Evolutionary conservation across 2,113 vertebrate genomes (phyloP).

Genomic region (Cinclus cinclus): DNA sequence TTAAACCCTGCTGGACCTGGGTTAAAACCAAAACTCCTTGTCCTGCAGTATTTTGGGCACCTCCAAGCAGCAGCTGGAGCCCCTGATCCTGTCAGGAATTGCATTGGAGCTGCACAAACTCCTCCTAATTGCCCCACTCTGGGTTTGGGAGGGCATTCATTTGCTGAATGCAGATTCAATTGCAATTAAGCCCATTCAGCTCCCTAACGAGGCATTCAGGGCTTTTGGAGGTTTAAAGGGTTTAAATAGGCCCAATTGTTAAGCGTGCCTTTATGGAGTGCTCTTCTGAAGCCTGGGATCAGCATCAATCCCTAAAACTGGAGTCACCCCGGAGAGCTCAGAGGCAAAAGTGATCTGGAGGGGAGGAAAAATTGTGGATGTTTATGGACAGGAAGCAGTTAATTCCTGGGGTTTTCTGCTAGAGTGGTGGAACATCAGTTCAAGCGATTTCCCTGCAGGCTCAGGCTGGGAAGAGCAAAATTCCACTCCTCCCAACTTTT

Average conservation of each 20-base stretch:
- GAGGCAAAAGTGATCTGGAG: background rate
- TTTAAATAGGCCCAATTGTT: background rate
- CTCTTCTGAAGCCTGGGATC: background rate
- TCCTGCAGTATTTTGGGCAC: background rate
- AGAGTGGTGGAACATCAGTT: background rate
- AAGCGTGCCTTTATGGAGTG: background rate
- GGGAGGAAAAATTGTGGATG: accelerated
- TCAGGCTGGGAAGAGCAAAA: background rate
- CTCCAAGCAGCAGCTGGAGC: background rate
- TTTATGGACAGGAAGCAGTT: background rate
- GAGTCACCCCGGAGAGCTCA: background rate
- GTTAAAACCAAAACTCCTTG: background rate
- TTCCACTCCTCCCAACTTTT: background rate
- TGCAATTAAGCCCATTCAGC: slow-evolving; percentile 32
- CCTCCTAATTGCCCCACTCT: background rate
- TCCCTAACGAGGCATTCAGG: background rate
- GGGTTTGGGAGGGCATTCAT: background rate
- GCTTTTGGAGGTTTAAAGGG: background rate
- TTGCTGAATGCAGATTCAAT: background rate
- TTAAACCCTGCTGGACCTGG: background rate
- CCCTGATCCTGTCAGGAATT: background rate
- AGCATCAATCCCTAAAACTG: background rate
- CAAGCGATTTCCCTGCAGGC: background rate
- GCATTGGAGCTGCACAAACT: background rate
- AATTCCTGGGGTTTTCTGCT: background rate